Base-by-base conservation (phyloP, 2,888 invertebrate genomes). In the Myopa testacea region DNA sequence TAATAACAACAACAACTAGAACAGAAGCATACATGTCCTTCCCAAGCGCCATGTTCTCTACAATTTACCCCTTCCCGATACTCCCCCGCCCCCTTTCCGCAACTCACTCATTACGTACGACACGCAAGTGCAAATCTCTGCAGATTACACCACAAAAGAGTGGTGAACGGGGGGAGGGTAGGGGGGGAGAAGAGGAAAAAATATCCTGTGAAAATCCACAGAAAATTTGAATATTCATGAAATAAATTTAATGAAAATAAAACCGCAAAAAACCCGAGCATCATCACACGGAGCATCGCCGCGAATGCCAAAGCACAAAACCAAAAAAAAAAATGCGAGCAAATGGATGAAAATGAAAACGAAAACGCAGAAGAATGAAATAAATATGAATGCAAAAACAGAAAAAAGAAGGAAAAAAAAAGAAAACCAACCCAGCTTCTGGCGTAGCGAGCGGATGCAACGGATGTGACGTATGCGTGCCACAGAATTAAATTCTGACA, bases 191-290 rank as follows among this genome's bases (percentile, higher is more conserved):
- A 62, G 19, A 10, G 55, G 37, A 67, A 52, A 38, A 67, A 75
- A 55, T 26, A 26, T 45, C 45, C 45, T 69, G 40, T 68, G 58
- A 45, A 69, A 75, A 69, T 69, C 40, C 69, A 75, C 68, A 75
- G 63, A 37, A n/a, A 65, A 75, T 69, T 75, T 75, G 75, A 75
- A 75, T 75, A 75, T 75, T 75, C 75, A 75, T 75, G 69, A 75
- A 75, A 75, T 75, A 69, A 68, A 69, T 75, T 75, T 68, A 75
- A 75, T 75, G 68, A 68, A 62, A 75, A 40, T 8, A 65, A 67
- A 55, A 75, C 37, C 26, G 40, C 45, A 60, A 73, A 19, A 38
- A 62, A 40, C 34, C 7, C 3, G 16, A 45, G 45, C 45, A 45
- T 45, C 65, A 38, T 37, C 14, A 14, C 65, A 63, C 26, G 3